Conservation (phyloP, 2,888 invertebrate species). For the Leptodirus hochenwartii region DNA sequence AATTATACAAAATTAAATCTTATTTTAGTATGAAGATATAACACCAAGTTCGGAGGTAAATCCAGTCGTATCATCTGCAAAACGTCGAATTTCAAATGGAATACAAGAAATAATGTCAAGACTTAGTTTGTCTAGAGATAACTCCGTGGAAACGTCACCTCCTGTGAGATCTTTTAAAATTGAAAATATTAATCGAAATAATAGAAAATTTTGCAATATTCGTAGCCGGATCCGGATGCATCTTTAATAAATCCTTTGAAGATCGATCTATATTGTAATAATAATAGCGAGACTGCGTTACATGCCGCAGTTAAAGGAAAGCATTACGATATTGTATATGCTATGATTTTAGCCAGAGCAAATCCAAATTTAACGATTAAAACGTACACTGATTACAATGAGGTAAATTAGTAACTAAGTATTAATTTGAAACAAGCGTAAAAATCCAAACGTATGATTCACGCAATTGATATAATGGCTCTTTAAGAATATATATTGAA, state of each 20-base stretch:
- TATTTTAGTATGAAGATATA: slow-evolving; percentile 26
- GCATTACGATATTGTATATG: slow-evolving; percentile 49
- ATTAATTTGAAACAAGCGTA: too few relatives aligned
- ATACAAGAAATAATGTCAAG: slow-evolving; percentile 79
- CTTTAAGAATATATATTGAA: background rate
- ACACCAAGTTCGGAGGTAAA: slow-evolving; percentile 20
- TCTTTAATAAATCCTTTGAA: slow-evolving; percentile 54
- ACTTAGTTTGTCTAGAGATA: slow-evolving; percentile 44
- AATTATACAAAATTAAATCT: too few relatives aligned
- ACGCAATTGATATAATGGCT: too few relatives aligned
- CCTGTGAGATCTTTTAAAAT: slow-evolving; percentile 7
- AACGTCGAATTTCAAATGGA: slow-evolving; percentile 65
- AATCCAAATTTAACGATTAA: slow-evolving; percentile 58
- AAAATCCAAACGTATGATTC: slow-evolving; percentile 7
- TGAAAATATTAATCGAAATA: slow-evolving; percentile 18
- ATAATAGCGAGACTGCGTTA: slow-evolving; percentile 64
- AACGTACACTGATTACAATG: slow-evolving; percentile 27
- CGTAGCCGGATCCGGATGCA: too few relatives aligned
- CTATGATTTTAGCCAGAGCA: slow-evolving; percentile 60
- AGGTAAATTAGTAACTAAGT: slow-evolving; percentile 16
- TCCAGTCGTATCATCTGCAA: slow-evolving; percentile 33
- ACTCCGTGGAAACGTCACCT: slow-evolving; percentile 20
- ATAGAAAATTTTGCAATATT: slow-evolving; percentile 4
- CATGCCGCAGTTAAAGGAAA: slow-evolving; percentile 63
- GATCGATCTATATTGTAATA: slow-evolving; percentile 55